Conservation (phyloP, 2,888 invertebrate species). For the Clistopyga incitator region DNA sequence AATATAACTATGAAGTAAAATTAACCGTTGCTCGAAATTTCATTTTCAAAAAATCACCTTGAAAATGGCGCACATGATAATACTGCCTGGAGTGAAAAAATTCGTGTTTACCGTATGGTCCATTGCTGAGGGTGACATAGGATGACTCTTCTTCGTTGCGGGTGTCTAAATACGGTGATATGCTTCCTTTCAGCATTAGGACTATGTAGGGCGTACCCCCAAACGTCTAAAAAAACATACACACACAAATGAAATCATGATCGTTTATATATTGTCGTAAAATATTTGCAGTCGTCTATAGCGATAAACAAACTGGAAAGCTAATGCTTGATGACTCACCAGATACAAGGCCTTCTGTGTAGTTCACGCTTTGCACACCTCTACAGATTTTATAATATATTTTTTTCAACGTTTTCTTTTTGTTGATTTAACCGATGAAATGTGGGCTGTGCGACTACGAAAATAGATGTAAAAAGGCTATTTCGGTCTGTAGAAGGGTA, state of each 20-base stretch:
- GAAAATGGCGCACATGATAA: neutral
- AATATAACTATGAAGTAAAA: too few species aligned
- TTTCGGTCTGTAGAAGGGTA: slow-evolving; percentile 10
- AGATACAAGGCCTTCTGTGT: slow-evolving; percentile 65
- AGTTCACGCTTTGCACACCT: slow-evolving; percentile 45
- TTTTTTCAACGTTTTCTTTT: neutral
- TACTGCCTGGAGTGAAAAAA: neutral
- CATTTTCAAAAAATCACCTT: too few species aligned
- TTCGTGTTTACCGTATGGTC: slow-evolving; percentile 78
- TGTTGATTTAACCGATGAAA: neutral
- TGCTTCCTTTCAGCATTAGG: slow-evolving; percentile 84
- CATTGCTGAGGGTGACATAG: slow-evolving; percentile 83
- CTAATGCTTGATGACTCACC: slow-evolving; percentile 54
- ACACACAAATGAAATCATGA: neutral
- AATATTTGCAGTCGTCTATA: slow-evolving; percentile 13
- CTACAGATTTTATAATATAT: slow-evolving; percentile 9
- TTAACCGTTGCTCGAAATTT: too few species aligned
- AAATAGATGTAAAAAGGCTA: neutral
- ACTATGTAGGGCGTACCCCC: slow-evolving; percentile 81
- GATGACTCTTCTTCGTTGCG: slow-evolving; percentile 82
- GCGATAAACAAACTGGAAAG: neutral
- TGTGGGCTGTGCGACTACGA: neutral
- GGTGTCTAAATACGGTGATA: slow-evolving; percentile 81
- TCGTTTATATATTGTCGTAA: slow-evolving; percentile 20
- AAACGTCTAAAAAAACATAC: slow-evolving; percentile 46